Base-by-base conservation (phyloP, 2,888 invertebrate genomes). In the Lapara coniferarum region DNA sequence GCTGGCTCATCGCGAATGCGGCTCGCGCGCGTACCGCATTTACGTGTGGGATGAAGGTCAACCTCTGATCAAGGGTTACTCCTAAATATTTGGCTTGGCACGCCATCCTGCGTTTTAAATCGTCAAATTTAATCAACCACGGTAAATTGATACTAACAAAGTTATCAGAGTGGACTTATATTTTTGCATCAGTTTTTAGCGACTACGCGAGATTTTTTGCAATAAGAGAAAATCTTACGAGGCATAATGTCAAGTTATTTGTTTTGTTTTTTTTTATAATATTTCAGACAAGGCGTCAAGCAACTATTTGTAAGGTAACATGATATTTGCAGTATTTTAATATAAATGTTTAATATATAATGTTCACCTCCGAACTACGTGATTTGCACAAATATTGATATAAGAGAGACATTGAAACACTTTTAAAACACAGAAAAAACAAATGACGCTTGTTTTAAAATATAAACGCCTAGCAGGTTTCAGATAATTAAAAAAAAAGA, bases 161-260 rank as follows among this genome's bases (percentile, higher is more conserved):
- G 75, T 71, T 67, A 77, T 74, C 75, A 79, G 75, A 74, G 72
- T 70, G 69, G 71, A 73, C 70, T 74, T 73, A 67, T 59, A 58
- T 68, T 70, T 70, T 76, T 78, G 74, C 74, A 74, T 70, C 81
- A 78, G 72, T 69, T 76, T 78, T 82, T 79, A 77, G 77, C 77
- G 69, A 67, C 69, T 70, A 73, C 14, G 70, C 66, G 72, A 76
- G 74, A 75, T 71, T 80, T 82, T 78, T 82, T 77, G 74, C 75
- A 76, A 71, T 72, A 72, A 77, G 78, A 78, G 80, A 80, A 81
- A 80, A 49, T 63, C 19, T 80, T 78, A 59, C 69, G 78, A 75
- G 70, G 68, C 69, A 68, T 53, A 67, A 66, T 63, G 67, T 69
- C 69, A 68, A 70, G 16, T 19, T 55, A 55, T 72, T 52, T 73